Evolutionary conservation across 2,888 invertebrate genomes (phyloP), one percentile per base, ranked within the genome.

Genomic region (Podotricha telesiphe): DNA sequence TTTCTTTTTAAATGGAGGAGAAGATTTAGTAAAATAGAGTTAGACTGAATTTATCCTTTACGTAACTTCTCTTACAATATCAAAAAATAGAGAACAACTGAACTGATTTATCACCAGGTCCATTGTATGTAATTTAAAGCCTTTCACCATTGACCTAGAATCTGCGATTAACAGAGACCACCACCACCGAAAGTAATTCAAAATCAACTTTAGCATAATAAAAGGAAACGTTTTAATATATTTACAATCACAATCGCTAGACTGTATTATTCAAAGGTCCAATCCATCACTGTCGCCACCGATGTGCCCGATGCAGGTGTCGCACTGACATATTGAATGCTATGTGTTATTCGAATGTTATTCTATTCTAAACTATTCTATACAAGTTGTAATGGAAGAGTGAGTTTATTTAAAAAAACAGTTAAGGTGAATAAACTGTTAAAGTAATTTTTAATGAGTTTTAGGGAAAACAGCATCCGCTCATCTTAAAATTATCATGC

Each of bases 201-300:
- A 55, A 34, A 37, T 37, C 28, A 37, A 19, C 4, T 19, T 22
- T 5, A 11, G 42, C 15, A 17, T 10, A 48, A 47, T 47, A 48
- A 48, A 48, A 48, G 15, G 28, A 55, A 62, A 20, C 48, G 13
- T 66, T 45, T 58, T 58, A 59, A 59, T 48, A 68, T 66, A 72
- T 70, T 72, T 62, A 62, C 51, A 53, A 62, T 67, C 66, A 45
- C 59, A 65, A 48, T 61, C 48, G 65, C 59, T 45, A 11, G 56
- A 66, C 65, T 70, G 73, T 77, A 78, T 78, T 78, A 79, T 78
- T 79, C 78, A 80, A 79, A 80, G 76, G 51, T 70, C 67, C 73
- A 74, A 80, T 80, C 75, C 76, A 77, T 81, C 81, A 79, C 75
- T 70, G 79, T 77, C 80, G 74, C 53, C 72, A 72, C 64, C 73